Evolutionary conservation across 2,113 vertebrate species (phyloP).

Genomic region (Tangachromis dhanisi): DNA sequence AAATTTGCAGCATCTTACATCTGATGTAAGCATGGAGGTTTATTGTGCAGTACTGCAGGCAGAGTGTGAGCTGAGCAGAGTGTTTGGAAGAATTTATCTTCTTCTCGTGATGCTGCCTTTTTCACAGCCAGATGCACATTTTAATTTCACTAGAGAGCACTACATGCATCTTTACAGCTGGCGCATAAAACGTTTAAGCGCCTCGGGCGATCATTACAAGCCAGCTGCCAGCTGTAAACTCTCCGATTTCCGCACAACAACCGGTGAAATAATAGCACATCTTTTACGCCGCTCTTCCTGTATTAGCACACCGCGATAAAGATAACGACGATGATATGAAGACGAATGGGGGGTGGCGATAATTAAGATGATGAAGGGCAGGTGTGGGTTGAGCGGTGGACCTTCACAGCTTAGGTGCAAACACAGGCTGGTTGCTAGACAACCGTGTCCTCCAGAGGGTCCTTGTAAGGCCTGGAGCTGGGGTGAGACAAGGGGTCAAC

Average conservation of each 20-base stretch:
- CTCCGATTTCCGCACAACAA: background rate
- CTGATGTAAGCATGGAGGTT: background rate
- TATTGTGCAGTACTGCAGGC: background rate
- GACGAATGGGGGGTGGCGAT: background rate
- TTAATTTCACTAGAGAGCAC: background rate
- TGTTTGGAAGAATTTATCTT: background rate
- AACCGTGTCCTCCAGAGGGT: slow-evolving; percentile 39
- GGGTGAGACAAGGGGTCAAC: slow-evolving; percentile 58
- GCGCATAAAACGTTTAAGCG: background rate
- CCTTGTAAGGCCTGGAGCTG: slow-evolving; percentile 68
- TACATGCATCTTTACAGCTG: background rate
- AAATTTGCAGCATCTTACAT: background rate
- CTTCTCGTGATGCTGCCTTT: background rate
- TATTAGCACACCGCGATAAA: background rate
- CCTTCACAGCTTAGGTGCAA: slow-evolving; percentile 63
- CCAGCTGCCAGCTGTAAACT: background rate
- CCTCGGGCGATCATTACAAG: background rate
- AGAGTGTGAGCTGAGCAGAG: background rate
- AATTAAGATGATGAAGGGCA: slow-evolving; percentile 60
- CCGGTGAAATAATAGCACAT: background rate
- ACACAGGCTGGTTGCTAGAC: slow-evolving; percentile 46
- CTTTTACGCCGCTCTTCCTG: background rate
- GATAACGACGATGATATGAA: background rate
- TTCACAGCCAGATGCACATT: background rate
- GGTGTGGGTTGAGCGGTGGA: slow-evolving; percentile 40